phyloP scores from a whole-genome alignment of 2,797 vertebrate species.

The Molossus alvarezi region DNA sequence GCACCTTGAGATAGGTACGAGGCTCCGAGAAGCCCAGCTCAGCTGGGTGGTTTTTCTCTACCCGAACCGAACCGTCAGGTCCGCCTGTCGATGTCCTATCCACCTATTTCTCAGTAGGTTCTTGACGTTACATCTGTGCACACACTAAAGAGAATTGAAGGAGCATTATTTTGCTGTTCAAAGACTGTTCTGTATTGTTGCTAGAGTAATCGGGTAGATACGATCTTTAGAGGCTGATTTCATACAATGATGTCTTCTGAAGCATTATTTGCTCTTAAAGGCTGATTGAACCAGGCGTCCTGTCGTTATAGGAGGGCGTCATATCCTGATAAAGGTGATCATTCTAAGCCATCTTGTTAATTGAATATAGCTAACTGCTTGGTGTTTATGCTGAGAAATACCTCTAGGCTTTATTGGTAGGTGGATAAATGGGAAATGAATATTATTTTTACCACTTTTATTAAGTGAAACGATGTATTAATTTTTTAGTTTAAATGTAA shows the following conservation, averaged over 20 bases:
- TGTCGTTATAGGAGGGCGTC: background rate
- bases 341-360: slow-evolving; percentile 56
- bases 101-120: background rate
- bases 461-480: slow-evolving; percentile 29
- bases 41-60: background rate
- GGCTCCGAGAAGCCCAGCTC: background rate
- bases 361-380: slow-evolving; percentile 61
- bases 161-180: background rate
- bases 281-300: slow-evolving; percentile 1
- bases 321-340: slow-evolving; percentile 13
- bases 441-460: slow-evolving; percentile 44
- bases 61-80: background rate
- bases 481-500: slow-evolving; percentile 71
- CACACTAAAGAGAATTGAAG: background rate
- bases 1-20: rapidly evolving
- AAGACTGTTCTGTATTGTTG: background rate
- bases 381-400: slow-evolving; percentile 54
- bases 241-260: slow-evolving; percentile 38
- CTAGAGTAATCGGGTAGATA: background rate
- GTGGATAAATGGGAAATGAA: slow-evolving; percentile 57
- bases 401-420: slow-evolving; percentile 54
- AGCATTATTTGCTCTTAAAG: slow-evolving; percentile 41
- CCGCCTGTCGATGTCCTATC: rapidly evolving
- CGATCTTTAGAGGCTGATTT: slow-evolving; percentile 31
- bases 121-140: background rate